phyloP scores from a whole-genome alignment of 2,113 vertebrate species.

The Globicephala melas region DNA sequence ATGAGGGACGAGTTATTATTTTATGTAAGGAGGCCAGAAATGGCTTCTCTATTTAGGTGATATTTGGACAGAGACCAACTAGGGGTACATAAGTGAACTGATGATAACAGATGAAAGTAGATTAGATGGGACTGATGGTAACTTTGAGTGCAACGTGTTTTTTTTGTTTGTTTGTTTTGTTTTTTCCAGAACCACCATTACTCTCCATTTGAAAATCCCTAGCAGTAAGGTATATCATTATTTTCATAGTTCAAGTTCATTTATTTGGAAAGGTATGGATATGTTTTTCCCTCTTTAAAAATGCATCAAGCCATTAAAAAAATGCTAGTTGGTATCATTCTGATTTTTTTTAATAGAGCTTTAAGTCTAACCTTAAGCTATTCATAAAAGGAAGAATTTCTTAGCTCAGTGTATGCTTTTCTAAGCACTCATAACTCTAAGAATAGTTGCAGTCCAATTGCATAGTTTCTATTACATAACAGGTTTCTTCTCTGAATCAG shows the following conservation, averaged over 20 bases:
- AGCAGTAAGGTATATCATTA: neutral
- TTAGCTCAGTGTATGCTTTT: neutral
- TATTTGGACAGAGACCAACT: neutral
- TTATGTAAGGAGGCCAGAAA: neutral
- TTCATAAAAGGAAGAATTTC: neutral
- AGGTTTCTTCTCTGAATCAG: neutral
- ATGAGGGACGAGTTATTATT: neutral
- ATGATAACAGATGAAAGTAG: neutral
- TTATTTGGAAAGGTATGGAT: neutral
- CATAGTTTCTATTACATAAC: neutral
- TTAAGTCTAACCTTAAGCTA: neutral
- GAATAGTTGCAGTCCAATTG: neutral
- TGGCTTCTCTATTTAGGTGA: neutral
- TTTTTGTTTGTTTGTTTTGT: neutral
- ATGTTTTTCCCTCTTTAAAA: neutral
- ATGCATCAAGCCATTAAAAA: neutral
- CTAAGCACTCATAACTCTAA: neutral
- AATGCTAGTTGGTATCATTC: neutral
- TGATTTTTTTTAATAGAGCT: neutral
- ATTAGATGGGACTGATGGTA: neutral
- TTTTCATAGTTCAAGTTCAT: neutral
- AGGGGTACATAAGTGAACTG: neutral
- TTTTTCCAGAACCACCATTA: neutral
- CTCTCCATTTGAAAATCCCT: neutral
- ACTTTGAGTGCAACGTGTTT: neutral